A percentile compares a stretch with the other conserved stretches of the same genome.
Evolutionary conservation across 2,797 vertebrate species (phyloP).

Genomic region (Cryptoprocta ferox): DNA sequence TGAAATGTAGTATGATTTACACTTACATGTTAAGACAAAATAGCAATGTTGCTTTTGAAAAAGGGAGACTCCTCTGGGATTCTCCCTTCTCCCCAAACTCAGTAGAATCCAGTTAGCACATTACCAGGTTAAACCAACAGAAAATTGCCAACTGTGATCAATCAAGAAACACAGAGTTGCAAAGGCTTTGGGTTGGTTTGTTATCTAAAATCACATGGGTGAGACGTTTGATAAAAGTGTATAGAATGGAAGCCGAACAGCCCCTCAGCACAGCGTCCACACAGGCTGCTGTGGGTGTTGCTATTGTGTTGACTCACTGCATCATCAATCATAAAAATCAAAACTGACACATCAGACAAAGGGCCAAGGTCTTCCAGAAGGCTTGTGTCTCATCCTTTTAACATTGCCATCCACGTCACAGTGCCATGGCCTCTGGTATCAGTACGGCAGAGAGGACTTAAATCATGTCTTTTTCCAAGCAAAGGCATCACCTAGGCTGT

Average conservation of each 20-base stretch:
- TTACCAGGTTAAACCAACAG: background rate
- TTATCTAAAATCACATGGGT: background rate
- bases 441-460: background rate
- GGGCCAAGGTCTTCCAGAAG: conserved; percentile 47
- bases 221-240: background rate
- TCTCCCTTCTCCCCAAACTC: background rate
- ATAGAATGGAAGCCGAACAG: background rate
- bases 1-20: background rate
- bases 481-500: conserved; percentile 41
- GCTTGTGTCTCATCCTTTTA: background rate
- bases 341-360: conserved; percentile 34
- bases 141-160: background rate
- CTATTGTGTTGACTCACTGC: conserved; percentile 64
- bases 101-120: background rate
- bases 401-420: background rate
- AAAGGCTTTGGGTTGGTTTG: background rate
- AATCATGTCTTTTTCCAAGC: background rate
- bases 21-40: background rate
- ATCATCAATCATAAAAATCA: conserved; percentile 68
- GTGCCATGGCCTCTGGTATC: conserved; percentile 20
- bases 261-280: background rate
- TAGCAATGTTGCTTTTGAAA: background rate
- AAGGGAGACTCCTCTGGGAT: background rate
- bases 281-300: background rate
- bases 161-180: background rate